Percentiles rank a stretch among this genome's conserved stretches.
These are phyloP conservation scores for Botrylloides violaceus DNA, from an alignment of 23 tunicate species.

Conservation along the genomic window DNA sequence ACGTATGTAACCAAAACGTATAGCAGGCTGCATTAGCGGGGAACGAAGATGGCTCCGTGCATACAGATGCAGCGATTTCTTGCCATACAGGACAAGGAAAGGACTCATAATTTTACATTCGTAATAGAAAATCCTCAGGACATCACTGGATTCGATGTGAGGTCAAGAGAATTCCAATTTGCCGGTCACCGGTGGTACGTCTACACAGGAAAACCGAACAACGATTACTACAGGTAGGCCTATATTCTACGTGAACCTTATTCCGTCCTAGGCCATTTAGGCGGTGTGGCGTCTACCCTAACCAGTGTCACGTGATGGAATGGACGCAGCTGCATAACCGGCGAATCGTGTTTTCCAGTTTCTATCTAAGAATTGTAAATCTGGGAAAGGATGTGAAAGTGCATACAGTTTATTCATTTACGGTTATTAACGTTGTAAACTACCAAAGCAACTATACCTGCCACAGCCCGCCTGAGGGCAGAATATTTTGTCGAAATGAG, in stretches of 20 bases:
- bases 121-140: constrained; percentile 98
- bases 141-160: constrained; percentile 86
- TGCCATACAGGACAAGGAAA: constrained; percentile 81
- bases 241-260: no score
- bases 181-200: constrained; percentile 99
- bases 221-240: constrained; percentile 85
- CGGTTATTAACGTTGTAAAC: constrained; percentile 76
- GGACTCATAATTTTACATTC: constrained; percentile 88
- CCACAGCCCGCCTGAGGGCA: constrained; percentile 92
- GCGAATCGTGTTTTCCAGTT: constrained; percentile 44
- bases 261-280: no score
- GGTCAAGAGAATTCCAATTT: constrained; percentile 89
- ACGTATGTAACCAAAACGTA: no score
- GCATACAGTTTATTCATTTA: constrained; percentile 83
- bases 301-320: no score
- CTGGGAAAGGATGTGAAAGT: constrained; percentile 89
- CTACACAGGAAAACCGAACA: constrained; percentile 91
- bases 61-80: constrained; percentile 94
- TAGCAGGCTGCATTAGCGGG: no score
- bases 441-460: constrained; percentile 85
- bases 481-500: constrained; percentile 74
- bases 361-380: constrained; percentile 90
- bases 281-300: no score
- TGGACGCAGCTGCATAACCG: no score
- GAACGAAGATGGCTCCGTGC: constrained; percentile 77